A percentile compares a stretch with the other conserved stretches of the same genome.
Evolutionary conservation across 2,888 invertebrate species (phyloP).

Genomic region (Drosophila planitibia): DNA sequence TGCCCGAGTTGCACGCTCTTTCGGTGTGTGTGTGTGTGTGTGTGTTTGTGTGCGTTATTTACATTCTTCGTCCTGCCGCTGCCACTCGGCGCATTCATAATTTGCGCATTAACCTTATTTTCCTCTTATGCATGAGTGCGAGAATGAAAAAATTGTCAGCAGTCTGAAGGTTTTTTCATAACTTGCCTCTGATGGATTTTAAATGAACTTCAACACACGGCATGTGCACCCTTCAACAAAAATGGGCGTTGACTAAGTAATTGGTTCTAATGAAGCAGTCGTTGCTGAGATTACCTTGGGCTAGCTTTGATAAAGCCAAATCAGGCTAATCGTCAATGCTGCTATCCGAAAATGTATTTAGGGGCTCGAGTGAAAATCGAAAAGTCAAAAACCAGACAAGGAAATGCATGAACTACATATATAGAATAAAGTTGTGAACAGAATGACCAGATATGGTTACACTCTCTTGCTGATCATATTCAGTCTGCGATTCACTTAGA

Average conservation of each 20-base stretch:
- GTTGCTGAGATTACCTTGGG: slow-evolving; percentile 50
- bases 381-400: background rate
- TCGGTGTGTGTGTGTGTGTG: background rate
- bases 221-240: slow-evolving; percentile 25
- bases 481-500: background rate
- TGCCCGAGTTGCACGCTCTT: slow-evolving; percentile 30
- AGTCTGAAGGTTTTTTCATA: slow-evolving; percentile 58
- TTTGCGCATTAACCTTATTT: slow-evolving; percentile 80
- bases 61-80: slow-evolving; percentile 30
- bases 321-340: slow-evolving; percentile 28
- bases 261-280: slow-evolving; percentile 49
- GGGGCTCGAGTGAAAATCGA: background rate
- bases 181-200: slow-evolving; percentile 74
- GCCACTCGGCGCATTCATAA: slow-evolving; percentile 69
- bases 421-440: background rate
- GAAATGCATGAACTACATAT: background rate
- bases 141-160: slow-evolving; percentile 69
- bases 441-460: background rate
- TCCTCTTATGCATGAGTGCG: slow-evolving; percentile 76
- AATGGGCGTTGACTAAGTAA: slow-evolving; percentile 67
- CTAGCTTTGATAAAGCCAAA: slow-evolving; percentile 26
- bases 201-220: slow-evolving; percentile 79
- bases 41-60: slow-evolving; percentile 21
- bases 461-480: background rate
- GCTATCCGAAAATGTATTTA: slow-evolving; percentile 8